Evolutionary conservation across 2,888 invertebrate genomes (phyloP), one percentile per base, ranked within the genome.

Genomic region (Macaria notata): DNA sequence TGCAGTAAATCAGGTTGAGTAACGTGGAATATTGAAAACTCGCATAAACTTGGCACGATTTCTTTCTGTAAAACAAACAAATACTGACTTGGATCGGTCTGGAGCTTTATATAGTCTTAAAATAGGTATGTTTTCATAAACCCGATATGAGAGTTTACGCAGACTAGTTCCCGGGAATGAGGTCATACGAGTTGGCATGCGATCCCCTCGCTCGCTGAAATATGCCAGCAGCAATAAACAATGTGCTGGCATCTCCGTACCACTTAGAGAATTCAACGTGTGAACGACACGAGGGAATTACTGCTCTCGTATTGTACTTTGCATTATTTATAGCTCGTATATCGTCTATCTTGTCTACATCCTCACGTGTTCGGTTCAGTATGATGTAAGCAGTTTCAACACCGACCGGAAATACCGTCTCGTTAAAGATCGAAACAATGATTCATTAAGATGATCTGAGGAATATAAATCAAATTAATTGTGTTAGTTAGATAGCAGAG

Each of bases 151-250:
- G 83, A 87, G 84, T 86, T 85, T 86, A 88, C 85, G 79, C 85
- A 86, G 86, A 82, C 83, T 83, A 83, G 83, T 83, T 63, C 79
- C 72, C 78, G 76, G 77, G 83, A 89, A 89, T 86, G 88, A 84
- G 90, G 90, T 89, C 88, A 86, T 81, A 81, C 80, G 79, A 83
- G 81, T 85, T 88, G 86, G 89, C 88, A 84, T 84, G 82, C 82
- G 78, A 80, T 80, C 75, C 68, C 78, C 71, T 70, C 73, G 70
- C 69, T 70, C 72, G 76, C 74, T 80, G 77, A 81, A 83, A 84
- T 81, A 79, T 75, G 73, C 70, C 70, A 74, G 75, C 70, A 66
- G 73, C 71, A 79, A 83, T 83, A 83, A 83, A 84, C 81, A 81
- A 81, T 79, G 70, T 71, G 70, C 68, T 74, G 76, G 71, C 77